Percentiles rank a stretch among this genome's conserved stretches.
phyloP scores from a whole-genome alignment of 2,113 vertebrate species.

The Muntiacus muntjak region DNA sequence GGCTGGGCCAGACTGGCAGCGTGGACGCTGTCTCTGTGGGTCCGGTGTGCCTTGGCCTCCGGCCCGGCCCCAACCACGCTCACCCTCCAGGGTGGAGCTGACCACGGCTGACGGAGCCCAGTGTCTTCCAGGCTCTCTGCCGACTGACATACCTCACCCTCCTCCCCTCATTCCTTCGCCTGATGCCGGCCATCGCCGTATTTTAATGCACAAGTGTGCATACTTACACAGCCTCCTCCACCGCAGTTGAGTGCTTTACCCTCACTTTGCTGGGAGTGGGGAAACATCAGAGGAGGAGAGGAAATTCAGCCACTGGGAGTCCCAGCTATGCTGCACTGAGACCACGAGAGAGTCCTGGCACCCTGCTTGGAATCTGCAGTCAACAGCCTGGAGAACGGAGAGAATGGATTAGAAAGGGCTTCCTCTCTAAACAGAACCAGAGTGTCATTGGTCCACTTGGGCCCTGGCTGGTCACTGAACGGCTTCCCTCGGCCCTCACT shows the following conservation, averaged over 20 bases:
- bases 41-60: not conserved
- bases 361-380: not conserved
- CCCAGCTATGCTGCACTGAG: not conserved
- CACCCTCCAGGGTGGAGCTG: not conserved
- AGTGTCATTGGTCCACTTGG: not conserved
- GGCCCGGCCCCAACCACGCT: accelerated
- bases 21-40: not conserved
- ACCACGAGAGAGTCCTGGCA: not conserved
- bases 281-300: not conserved
- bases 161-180: not conserved
- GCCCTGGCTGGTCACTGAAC: not conserved
- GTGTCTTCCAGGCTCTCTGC: not conserved
- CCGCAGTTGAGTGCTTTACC: not conserved
- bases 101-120: not conserved
- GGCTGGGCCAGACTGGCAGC: not conserved
- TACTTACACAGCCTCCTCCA: not conserved
- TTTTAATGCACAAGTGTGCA: not conserved
- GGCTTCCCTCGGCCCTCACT: not conserved
- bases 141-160: accelerated
- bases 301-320: not conserved
- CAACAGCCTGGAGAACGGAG: not conserved
- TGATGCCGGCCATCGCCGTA: accelerated
- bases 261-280: not conserved
- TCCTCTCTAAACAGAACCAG: not conserved
- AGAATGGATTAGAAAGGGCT: not conserved